Base-by-base conservation (phyloP, 1,140 invertebrate species). In the Tetramorium simillimum region DNA sequence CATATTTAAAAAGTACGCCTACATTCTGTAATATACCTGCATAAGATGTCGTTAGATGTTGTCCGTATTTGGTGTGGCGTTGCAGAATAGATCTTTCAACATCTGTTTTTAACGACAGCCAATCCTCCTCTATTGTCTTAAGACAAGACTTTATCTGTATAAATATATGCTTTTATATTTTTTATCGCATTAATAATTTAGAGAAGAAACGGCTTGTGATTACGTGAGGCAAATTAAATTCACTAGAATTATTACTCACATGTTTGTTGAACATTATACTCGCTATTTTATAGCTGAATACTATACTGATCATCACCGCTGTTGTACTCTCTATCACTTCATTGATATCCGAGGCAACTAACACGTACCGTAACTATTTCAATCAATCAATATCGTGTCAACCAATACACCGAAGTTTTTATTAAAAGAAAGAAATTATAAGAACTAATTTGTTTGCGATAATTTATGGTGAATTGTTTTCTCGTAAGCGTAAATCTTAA, bases 71-170 rank as follows among this genome's bases (percentile, higher is more conserved):
- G 18, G 43, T 7, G 7, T 80, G 43, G 5, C 14, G 43, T 40
- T 65, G 28, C 4, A 80, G 1, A 40, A 80, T 67, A 80, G 62
- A 14, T 10, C 4, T 80, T 67, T 80, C 76, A 10, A 24, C 14
- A 69, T 80, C 43, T 37, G 76, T 67, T 24, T 51, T 65, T 53
- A 80, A 67, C 12, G 76, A 80, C 21, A 37, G n/a, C 76, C 76
- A 80, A 33, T 80, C 43, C 0, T 67, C 9, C 46, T 80, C 28
- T 69, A 80, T 69, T 21, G 3, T 80, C 2, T 80, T 49, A 40
- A 80, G 62, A 21, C 76, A 80, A 49, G 28, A 33, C 28, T 67
- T 80, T 40, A 80, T 21, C 76, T 80, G 4, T 80, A 40, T 51
- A 80, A 37, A 69, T 21, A 28, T 7, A 16, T 5, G n/a, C 33